phyloP scores from a whole-genome alignment of 2,797 vertebrate genomes.

The Brachyalestes nurse region DNA sequence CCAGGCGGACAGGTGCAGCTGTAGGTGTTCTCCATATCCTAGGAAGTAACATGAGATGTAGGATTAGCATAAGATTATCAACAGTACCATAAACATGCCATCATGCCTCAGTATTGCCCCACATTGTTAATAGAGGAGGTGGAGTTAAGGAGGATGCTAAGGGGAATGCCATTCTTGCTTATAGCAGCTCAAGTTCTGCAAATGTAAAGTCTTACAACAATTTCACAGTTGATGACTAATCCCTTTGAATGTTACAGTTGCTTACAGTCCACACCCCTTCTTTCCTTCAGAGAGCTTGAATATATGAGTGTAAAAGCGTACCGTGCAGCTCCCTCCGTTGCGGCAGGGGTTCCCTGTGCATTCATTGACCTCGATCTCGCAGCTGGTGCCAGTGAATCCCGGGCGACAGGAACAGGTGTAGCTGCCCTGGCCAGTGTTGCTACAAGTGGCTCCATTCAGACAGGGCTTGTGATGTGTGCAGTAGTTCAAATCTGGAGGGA shows the following conservation, averaged over 20 bases:
- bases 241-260: background rate
- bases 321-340: slow-evolving; percentile 94
- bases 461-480: slow-evolving; percentile 98
- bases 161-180: background rate
- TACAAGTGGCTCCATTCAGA: slow-evolving; percentile 94
- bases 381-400: slow-evolving; percentile 89
- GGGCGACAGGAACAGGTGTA: slow-evolving; percentile 95
- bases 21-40: slow-evolving; percentile 91
- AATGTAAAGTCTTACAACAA: background rate
- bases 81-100: background rate
- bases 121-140: background rate
- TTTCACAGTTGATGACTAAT: background rate
- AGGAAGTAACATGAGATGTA: background rate
- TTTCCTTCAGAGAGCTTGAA: background rate
- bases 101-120: background rate
- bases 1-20: slow-evolving; percentile 91
- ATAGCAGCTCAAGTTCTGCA: background rate
- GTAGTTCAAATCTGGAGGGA: slow-evolving; percentile 91
- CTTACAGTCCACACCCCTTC: background rate
- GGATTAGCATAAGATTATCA: background rate
- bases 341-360: slow-evolving; percentile 90
- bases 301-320: slow-evolving; percentile 74
- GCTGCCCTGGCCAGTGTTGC: slow-evolving; percentile 97
- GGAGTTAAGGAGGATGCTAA: too few species aligned
- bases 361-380: slow-evolving; percentile 91